These are phyloP conservation scores for Druon quercuslanigerum DNA, from an alignment of 1,140 invertebrate species.

Conservation along the genomic window DNA sequence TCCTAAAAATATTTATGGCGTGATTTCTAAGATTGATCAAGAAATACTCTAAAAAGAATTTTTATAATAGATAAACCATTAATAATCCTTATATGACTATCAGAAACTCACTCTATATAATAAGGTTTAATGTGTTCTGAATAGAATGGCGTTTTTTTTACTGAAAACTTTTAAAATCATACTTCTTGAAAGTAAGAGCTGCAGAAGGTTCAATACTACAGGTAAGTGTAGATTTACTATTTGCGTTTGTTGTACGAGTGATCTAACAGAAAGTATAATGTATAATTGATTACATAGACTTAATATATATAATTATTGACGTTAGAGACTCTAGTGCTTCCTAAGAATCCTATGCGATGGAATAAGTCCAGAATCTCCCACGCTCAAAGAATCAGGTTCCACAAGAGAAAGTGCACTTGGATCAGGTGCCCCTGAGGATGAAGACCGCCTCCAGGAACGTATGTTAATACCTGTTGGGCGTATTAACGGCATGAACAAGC, in stretches of 20 bases:
- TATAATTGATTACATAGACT: background rate
- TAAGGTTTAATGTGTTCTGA: too few species aligned
- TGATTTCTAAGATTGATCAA: too few species aligned
- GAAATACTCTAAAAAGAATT: too few species aligned
- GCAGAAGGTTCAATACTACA: background rate
- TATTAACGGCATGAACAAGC: background rate
- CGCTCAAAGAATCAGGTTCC: conserved; percentile 60
- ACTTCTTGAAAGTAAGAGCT: too few species aligned
- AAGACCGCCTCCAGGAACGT: conserved; percentile 51
- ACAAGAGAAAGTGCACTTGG: conserved; percentile 63
- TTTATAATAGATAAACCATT: too few species aligned
- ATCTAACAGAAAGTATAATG: background rate
- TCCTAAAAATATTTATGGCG: too few species aligned
- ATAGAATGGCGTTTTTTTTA: too few species aligned
- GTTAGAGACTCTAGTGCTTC: conserved; percentile 1
- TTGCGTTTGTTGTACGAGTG: background rate
- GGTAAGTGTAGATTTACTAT: background rate
- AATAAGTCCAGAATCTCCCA: conserved; percentile 54
- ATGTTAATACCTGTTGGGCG: conserved; percentile 52
- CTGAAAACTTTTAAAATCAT: too few species aligned
- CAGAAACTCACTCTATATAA: too few species aligned
- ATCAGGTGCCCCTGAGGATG: conserved; percentile 57
- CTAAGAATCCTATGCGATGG: background rate
- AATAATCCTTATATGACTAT: too few species aligned
- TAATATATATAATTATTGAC: background rate